Evolutionary conservation across 2,797 vertebrate genomes (phyloP), one percentile per base, ranked within the genome.

Genomic region (Podarcis lilfordi): DNA sequence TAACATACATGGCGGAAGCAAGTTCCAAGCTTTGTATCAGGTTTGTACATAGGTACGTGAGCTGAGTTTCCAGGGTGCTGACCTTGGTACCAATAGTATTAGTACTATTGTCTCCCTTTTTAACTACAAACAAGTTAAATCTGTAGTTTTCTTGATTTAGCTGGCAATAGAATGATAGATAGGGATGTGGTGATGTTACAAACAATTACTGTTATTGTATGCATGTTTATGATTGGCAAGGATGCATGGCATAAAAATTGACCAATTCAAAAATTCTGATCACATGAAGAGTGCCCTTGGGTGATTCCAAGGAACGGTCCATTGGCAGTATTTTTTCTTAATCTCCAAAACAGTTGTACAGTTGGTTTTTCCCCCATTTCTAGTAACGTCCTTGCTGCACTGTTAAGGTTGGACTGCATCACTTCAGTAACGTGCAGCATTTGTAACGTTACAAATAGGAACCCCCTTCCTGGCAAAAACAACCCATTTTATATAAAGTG

Each of bases 381-480:
- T 76, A 77, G 5, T 81, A 66, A 45, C 8, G 19, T 55, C 66
- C 8, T 86, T 66, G 55, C 21, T 61, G 1, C 3, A 35, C 1
- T 0, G 7, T 25, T 71, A 82, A 86, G 81, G 55, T 50, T 4
- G 71, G 55, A 74, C 85, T 43, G 80, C 66, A 50, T 77, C 29
- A 40, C n/a, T 5, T 88, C 82, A 85, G 45, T 81, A 55, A 88
- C 77, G 81, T 19, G n/a, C n/a, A 0, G 43, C 27, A 15, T 71
- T 89, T n/a, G 86, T 74, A 86, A 29, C 35, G 80, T 88, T 79
- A 82, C 84, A 91, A 91, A 8, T 74, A 25, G 40, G 43, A 35
- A 55, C 4, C 50, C 45, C 64, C 32, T 15, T 8, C 71, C 45
- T 23, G n/a, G 43, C 19, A 75, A 17, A 32, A 64, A n/a, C 55